Evolutionary conservation across 1,140 invertebrate species (phyloP).

Genomic region (Melitaea cinxia): DNA sequence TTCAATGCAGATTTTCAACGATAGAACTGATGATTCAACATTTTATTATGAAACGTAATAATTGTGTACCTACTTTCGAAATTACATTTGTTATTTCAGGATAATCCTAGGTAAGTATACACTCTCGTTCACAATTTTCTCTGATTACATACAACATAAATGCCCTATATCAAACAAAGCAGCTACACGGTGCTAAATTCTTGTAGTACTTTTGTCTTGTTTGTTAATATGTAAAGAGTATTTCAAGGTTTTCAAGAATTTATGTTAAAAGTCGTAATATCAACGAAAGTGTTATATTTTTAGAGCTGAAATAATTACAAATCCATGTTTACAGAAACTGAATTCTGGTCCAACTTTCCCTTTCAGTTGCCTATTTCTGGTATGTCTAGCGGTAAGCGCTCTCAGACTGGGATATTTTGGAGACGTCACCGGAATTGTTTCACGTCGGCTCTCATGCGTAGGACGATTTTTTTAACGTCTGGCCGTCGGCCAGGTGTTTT

Average conservation of each 20-base stretch:
- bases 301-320: conserved; percentile 11
- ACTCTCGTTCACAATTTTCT: no score
- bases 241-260: neutral
- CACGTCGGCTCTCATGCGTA: conserved; percentile 53
- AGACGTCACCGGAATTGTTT: conserved; percentile 63
- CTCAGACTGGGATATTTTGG: conserved; percentile 47
- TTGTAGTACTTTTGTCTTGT: no score
- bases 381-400: conserved; percentile 36
- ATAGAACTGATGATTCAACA: no score
- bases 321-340: conserved; percentile 16
- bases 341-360: conserved; percentile 26
- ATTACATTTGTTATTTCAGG: no score
- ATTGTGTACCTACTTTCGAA: no score
- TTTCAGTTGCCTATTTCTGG: conserved; percentile 30
- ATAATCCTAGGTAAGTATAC: no score
- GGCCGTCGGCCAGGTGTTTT: conserved; percentile 71
- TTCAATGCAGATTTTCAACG: no score
- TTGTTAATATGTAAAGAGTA: neutral
- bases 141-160: no score
- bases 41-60: no score
- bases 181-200: no score
- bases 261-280: neutral
- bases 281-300: neutral
- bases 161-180: no score
- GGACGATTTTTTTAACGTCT: conserved; percentile 65